Evolutionary conservation across 2,113 vertebrate species (phyloP).

Genomic region (Oostethus manadensis): DNA sequence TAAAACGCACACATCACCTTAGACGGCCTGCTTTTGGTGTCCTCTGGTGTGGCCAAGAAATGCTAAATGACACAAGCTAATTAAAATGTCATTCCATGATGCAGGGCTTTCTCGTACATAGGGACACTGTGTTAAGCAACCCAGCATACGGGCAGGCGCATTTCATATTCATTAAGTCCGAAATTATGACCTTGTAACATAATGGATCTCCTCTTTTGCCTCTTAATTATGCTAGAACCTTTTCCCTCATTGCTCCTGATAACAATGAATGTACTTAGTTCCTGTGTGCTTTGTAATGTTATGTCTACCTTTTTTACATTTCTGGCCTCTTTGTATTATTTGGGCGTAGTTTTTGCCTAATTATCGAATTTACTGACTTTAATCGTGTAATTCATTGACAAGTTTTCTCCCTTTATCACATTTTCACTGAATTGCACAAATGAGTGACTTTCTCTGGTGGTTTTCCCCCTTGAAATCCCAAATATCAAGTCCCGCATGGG

Average conservation of each 20-base stretch:
- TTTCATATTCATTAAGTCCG: background rate
- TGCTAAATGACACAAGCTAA: conserved; percentile 34
- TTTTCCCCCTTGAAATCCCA: background rate
- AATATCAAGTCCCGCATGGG: background rate
- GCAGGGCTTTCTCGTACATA: background rate
- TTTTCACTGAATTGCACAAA: conserved; percentile 8
- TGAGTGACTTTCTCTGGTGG: conserved; percentile 14
- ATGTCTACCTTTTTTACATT: conserved; percentile 33
- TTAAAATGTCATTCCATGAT: background rate
- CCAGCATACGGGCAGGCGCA: background rate
- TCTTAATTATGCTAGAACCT: conserved; percentile 26
- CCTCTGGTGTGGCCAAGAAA: conserved; percentile 4
- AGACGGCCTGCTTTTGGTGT: conserved; percentile 9
- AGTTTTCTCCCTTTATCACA: conserved; percentile 2
- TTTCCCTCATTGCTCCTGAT: conserved; percentile 47
- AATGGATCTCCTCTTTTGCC: conserved; percentile 20
- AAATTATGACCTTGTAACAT: conserved; percentile 9
- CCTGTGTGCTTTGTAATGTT: conserved; percentile 35
- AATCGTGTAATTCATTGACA: conserved; percentile 16
- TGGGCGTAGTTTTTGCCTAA: conserved; percentile 15
- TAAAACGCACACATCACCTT: conserved; percentile 13
- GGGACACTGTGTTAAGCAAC: background rate
- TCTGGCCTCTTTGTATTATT: background rate
- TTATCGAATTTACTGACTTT: conserved; percentile 32
- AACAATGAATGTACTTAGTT: conserved; percentile 56